Conservation (phyloP, 2,797 vertebrate genomes). For the Hylomyscus alleni region DNA sequence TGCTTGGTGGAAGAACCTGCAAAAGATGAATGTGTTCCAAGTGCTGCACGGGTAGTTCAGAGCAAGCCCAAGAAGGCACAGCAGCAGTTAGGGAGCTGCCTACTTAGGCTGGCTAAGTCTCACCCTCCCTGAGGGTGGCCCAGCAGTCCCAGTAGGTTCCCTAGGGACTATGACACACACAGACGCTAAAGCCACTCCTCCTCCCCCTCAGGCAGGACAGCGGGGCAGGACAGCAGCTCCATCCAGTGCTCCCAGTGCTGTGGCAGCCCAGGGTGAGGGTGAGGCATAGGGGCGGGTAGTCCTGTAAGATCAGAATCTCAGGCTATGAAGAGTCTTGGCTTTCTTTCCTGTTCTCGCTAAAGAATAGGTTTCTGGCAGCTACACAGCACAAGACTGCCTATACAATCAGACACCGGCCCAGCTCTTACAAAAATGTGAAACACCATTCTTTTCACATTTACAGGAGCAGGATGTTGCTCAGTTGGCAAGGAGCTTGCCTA, state of each 20-base stretch:
- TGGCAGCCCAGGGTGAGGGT: neutral
- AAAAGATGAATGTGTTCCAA: neutral
- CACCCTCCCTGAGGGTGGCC: neutral
- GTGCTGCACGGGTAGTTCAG: neutral
- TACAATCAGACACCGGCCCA: neutral
- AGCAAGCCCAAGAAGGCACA: neutral
- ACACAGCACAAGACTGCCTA: neutral
- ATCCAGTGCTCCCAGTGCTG: neutral
- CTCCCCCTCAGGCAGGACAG: neutral
- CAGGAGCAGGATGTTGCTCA: neutral
- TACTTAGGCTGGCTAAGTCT: neutral
- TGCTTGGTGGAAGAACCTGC: neutral
- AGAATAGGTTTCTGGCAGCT: neutral
- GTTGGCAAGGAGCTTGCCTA: neutral
- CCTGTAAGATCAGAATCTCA: neutral
- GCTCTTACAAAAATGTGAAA: conserved; percentile 27
- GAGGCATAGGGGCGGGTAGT: too few species aligned
- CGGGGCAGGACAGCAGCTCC: too few species aligned
- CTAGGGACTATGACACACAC: neutral
- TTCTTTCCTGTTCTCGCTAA: neutral
- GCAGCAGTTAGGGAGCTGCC: neutral
- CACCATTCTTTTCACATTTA: neutral
- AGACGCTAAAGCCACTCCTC: neutral
- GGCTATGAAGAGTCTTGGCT: neutral
- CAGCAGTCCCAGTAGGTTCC: neutral